Conservation (phyloP, 35 echinoderm and acorn worm genomes). For the Antedon bifida region DNA sequence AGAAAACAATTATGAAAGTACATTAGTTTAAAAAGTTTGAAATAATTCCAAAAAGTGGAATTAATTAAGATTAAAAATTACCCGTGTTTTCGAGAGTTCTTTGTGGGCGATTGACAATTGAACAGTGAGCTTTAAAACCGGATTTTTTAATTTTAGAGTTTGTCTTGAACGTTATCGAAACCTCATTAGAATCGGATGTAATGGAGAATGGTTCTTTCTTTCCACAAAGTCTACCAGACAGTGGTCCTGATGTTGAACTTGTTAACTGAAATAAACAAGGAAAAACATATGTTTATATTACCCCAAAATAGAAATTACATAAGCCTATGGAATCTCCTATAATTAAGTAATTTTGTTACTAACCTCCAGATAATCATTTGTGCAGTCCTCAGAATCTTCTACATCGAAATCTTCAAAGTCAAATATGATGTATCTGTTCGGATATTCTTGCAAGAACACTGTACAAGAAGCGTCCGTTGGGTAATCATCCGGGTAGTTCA, state of each 20-base stretch:
- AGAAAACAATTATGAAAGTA: neutral
- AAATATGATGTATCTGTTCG: neutral
- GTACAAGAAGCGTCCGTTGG: neutral
- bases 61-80: neutral
- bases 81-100: neutral
- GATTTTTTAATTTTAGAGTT: neutral
- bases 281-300: no score
- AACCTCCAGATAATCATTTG: neutral
- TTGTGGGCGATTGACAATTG: neutral
- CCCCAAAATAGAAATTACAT: no score
- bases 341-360: no score
- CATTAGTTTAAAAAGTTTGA: no score
- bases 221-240: neutral
- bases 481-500: neutral
- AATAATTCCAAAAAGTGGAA: no score
- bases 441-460: neutral
- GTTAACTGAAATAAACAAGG: neutral
- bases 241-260: neutral
- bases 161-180: neutral
- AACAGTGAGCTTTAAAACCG: neutral
- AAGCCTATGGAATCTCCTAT: no score
- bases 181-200: constrained; percentile 12
- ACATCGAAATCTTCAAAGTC: neutral
- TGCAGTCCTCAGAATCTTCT: neutral
- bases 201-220: neutral